Evolutionary conservation across 2,888 invertebrate genomes (phyloP).

Genomic region (Stratiomys singularior): DNA sequence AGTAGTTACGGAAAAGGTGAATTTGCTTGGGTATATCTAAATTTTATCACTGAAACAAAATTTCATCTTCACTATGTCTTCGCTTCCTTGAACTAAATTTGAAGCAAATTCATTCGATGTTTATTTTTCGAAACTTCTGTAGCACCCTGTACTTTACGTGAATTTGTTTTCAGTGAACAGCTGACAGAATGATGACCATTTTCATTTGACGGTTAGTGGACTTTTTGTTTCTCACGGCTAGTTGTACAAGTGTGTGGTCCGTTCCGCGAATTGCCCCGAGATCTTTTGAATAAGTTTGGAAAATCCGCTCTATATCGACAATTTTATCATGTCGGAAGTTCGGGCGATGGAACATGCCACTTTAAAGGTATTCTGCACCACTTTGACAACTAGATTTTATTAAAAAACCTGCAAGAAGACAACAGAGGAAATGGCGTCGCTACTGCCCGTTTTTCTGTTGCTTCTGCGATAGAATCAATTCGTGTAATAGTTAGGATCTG

Average conservation of each 20-base stretch:
- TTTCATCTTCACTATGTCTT: background rate
- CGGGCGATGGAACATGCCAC: slow-evolving; percentile 96
- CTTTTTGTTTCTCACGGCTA: slow-evolving; percentile 7
- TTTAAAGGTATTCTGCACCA: slow-evolving; percentile 75
- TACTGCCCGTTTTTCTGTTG: background rate
- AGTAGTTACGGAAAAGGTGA: no score
- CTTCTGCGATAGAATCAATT: background rate
- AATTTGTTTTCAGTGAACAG: slow-evolving; percentile 42
- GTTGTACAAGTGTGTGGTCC: background rate
- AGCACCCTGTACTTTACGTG: slow-evolving; percentile 16
- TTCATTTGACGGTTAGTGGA: slow-evolving; percentile 5
- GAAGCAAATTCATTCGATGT: background rate
- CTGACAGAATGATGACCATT: slow-evolving; percentile 36
- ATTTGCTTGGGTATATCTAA: no score
- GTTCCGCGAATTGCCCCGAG: background rate
- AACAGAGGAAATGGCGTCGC: slow-evolving; percentile 31
- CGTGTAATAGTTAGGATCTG: background rate
- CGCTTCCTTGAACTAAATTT: background rate
- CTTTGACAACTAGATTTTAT: slow-evolving; percentile 4
- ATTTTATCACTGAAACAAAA: no score
- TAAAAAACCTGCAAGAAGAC: background rate
- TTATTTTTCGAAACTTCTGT: background rate
- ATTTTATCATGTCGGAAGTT: slow-evolving; percentile 82
- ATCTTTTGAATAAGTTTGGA: background rate
- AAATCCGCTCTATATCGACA: background rate